These are phyloP conservation scores for Sycophila sp. DNA, from an alignment of 1,140 invertebrate species.

Conservation along the genomic window DNA sequence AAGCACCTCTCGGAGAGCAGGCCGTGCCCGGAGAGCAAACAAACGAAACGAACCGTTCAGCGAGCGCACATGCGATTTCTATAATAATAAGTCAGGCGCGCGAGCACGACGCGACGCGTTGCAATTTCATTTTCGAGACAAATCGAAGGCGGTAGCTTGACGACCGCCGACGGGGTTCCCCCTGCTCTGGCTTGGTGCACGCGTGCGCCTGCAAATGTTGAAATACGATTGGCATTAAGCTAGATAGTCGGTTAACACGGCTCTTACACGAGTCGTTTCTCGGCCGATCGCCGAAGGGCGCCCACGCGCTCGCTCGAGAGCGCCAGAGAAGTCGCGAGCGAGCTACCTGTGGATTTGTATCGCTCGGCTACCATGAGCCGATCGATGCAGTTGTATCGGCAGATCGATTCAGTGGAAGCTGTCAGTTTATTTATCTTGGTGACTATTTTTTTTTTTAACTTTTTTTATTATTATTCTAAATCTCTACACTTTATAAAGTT, in stretches of 20 bases:
- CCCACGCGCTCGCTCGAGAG: slow-evolving; percentile 35
- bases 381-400: too few species aligned
- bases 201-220: slow-evolving; percentile 31
- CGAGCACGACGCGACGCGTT: background rate
- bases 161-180: too few species aligned
- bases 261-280: slow-evolving; percentile 34
- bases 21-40: too few species aligned
- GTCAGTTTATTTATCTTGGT: too few species aligned
- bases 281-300: slow-evolving; percentile 33
- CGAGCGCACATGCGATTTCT: background rate
- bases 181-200: too few species aligned
- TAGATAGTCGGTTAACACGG: slow-evolving; percentile 43
- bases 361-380: too few species aligned
- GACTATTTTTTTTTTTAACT: too few species aligned
- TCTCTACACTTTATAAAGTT: too few species aligned
- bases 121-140: slow-evolving; percentile 10
- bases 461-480: too few species aligned
- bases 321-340: background rate
- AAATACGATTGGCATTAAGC: slow-evolving; percentile 47
- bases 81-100: background rate
- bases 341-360: background rate
- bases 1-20: too few species aligned
- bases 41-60: too few species aligned
- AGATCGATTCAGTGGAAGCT: too few species aligned
- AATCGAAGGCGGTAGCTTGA: background rate